phyloP scores from a whole-genome alignment of 37 sponge, comb jelly and placozoan genomes.

The Chondrosia reniformis region DNA sequence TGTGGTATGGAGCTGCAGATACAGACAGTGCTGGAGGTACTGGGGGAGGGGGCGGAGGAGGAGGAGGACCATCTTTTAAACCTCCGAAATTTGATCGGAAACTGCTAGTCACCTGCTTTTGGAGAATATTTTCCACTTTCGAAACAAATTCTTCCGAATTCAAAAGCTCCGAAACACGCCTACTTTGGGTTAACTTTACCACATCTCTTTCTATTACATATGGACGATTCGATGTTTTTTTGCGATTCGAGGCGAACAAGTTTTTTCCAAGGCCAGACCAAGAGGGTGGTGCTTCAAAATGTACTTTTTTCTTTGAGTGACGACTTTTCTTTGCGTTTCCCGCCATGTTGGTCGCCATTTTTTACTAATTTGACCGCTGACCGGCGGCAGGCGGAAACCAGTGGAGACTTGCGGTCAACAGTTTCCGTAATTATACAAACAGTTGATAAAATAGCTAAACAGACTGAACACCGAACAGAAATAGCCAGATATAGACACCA shows the following conservation, averaged over 20 bases:
- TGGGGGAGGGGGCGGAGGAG: constrained; percentile 2
- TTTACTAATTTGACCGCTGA: too few species aligned
- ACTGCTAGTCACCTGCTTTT: constrained; percentile 36
- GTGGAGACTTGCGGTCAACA: too few species aligned
- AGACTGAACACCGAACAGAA: too few species aligned
- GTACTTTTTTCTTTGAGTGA: not conserved
- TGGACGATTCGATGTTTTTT: not conserved
- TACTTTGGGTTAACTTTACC: constrained; percentile 32
- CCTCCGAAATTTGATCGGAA: not conserved
- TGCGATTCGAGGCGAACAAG: too few species aligned
- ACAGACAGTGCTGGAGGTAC: not conserved
- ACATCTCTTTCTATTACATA: constrained; percentile 52
- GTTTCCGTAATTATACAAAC: too few species aligned
- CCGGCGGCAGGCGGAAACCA: too few species aligned
- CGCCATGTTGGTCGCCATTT: not conserved
- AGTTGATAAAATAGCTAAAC: too few species aligned
- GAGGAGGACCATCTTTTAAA: not conserved
- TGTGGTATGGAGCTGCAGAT: not conserved
- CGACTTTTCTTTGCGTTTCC: not conserved
- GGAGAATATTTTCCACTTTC: constrained; percentile 66
- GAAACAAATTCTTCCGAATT: constrained; percentile 32
- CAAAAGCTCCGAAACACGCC: constrained; percentile 61
- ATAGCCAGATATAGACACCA: too few species aligned
- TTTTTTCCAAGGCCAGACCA: too few species aligned
- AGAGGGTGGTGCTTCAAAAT: too few species aligned